Evolutionary conservation across 2,888 invertebrate genomes (phyloP).

Genomic region (Alloplasta piceator): DNA sequence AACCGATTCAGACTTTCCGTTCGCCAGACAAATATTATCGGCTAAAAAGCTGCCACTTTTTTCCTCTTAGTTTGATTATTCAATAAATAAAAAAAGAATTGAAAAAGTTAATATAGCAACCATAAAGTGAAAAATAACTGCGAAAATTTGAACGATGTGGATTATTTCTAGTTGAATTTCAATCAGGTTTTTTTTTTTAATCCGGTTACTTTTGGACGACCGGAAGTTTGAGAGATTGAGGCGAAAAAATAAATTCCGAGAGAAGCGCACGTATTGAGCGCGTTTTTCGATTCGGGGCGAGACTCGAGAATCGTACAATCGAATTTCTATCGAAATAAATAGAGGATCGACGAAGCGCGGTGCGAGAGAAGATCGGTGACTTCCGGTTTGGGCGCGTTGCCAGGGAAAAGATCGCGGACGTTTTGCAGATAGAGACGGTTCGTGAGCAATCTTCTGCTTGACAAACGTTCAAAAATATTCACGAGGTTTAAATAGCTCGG

Average conservation of each 20-base stretch:
- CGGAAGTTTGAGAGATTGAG: constrained; percentile 27
- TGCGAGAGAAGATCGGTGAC: constrained; percentile 58
- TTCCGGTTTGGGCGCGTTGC: constrained; percentile 64
- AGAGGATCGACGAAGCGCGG: not conserved
- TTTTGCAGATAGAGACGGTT: constrained; percentile 7
- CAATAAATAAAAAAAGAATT: too few species aligned
- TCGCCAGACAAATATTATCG: too few species aligned
- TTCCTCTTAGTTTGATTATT: too few species aligned
- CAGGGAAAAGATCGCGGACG: constrained; percentile 39
- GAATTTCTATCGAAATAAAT: constrained; percentile 42
- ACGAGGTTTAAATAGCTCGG: constrained; percentile 15
- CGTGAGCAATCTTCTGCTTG: constrained; percentile 2
- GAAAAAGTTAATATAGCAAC: too few species aligned
- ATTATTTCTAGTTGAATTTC: too few species aligned
- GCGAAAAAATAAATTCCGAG: not conserved
- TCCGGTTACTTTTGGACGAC: not conserved
- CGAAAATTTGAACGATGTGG: too few species aligned
- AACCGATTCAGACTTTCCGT: too few species aligned
- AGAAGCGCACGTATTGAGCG: constrained; percentile 2
- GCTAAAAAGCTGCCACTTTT: too few species aligned
- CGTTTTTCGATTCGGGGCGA: constrained; percentile 11
- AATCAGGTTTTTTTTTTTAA: too few species aligned
- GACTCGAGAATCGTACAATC: constrained; percentile 39
- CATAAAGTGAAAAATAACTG: too few species aligned
- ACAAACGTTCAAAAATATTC: constrained; percentile 15